Evolutionary conservation across 1,140 invertebrate species (phyloP).

Genomic region (Trinorchestia longiramus): DNA sequence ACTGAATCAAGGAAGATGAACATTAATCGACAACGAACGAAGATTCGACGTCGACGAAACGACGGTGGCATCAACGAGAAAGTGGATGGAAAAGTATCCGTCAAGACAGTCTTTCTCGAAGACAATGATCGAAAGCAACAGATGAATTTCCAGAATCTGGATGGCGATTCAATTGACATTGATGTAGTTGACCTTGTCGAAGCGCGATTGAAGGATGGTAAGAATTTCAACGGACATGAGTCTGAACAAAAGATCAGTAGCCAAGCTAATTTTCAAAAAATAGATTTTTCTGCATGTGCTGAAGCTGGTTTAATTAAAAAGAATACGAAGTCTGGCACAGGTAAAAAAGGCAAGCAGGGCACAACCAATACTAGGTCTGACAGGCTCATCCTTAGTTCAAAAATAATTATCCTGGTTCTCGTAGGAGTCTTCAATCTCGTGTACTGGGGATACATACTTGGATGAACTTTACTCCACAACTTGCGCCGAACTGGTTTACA

Average conservation of each 20-base stretch:
- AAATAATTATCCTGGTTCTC: slow-evolving; percentile 7
- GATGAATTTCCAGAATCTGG: neutral
- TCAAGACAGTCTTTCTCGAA: neutral
- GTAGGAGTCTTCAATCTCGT: neutral
- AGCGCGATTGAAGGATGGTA: neutral
- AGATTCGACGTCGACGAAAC: neutral
- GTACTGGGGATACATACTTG: slow-evolving; percentile 38
- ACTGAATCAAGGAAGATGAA: neutral
- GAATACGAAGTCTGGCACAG: neutral
- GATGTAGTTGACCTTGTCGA: neutral
- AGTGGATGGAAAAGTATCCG: neutral
- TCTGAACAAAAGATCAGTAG: neutral
- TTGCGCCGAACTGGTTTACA: neutral
- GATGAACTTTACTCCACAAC: neutral
- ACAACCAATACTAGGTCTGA: neutral
- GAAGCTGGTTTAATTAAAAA: neutral
- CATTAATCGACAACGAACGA: neutral
- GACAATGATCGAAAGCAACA: neutral
- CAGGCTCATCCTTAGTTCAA: slow-evolving; percentile 4
- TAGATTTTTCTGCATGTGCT: neutral
- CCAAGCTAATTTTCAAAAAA: neutral
- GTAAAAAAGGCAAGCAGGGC: neutral
- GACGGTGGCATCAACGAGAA: neutral
- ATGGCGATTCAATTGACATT: neutral
- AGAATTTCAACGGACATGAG: neutral